These are phyloP conservation scores for Leptoclinus maculatus DNA, from an alignment of 2,797 vertebrate species.

Conservation along the genomic window DNA sequence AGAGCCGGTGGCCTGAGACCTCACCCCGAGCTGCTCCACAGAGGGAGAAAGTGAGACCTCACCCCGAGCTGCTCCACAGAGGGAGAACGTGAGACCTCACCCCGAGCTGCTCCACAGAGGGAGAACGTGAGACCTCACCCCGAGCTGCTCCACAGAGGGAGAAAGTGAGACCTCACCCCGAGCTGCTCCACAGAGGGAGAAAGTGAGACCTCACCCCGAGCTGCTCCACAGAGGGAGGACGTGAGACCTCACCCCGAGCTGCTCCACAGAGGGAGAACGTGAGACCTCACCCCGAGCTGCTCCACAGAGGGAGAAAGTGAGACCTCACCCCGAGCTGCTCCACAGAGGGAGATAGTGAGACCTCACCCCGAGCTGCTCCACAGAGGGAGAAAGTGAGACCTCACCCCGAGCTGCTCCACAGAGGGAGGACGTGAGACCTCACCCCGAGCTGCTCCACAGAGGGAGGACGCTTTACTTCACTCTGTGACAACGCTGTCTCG, in stretches of 20 bases:
- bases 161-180: constrained; percentile 51
- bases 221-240: constrained; percentile 23
- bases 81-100: constrained; percentile 46
- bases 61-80: constrained; percentile 28
- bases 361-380: no score
- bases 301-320: constrained; percentile 63
- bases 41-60: constrained; percentile 69
- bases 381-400: constrained; percentile 63
- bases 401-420: no score
- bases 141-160: constrained; percentile 25
- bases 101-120: constrained; percentile 26
- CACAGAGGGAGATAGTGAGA: constrained; percentile 64
- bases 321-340: no score
- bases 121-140: constrained; percentile 48
- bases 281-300: no score
- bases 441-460: constrained; percentile 28
- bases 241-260: no score
- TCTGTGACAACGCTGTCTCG: not conserved
- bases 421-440: no score
- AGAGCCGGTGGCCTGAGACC: constrained; percentile 65
- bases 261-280: constrained; percentile 62
- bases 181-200: constrained; percentile 26
- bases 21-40: constrained; percentile 30
- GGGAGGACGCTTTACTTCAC: constrained; percentile 21
- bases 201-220: constrained; percentile 53